Conservation (phyloP, 2,113 vertebrate genomes). For the Boulengeromyrus knoepffleri region DNA sequence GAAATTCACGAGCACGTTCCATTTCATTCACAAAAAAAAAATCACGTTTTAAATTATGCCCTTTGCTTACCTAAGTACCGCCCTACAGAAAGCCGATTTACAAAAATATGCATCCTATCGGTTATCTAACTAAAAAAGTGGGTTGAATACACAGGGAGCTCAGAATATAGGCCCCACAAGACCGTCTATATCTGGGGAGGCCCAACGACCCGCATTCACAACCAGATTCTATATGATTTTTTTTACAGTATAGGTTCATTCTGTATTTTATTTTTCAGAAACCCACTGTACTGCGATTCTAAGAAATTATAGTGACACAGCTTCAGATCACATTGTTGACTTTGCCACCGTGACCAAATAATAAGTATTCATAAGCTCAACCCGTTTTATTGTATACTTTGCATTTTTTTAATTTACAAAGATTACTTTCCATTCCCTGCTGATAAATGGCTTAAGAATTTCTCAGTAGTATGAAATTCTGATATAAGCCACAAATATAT, state of each 20-base stretch:
- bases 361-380: neutral
- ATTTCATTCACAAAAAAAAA: conserved; percentile 20
- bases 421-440: neutral
- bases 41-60: neutral
- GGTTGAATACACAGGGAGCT: neutral
- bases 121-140: neutral
- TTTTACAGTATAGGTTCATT: neutral
- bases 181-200: neutral
- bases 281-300: neutral
- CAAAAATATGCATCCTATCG: neutral
- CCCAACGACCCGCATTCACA: neutral
- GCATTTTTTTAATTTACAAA: neutral
- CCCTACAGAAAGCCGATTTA: neutral
- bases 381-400: neutral
- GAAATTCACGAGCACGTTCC: neutral
- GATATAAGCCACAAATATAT: neutral
- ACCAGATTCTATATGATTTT: neutral
- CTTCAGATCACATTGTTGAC: conserved; percentile 5
- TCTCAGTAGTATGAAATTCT: neutral
- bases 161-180: neutral
- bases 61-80: neutral
- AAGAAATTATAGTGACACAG: neutral
- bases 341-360: conserved; percentile 9
- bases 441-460: neutral
- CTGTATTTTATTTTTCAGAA: neutral